Evolutionary conservation across 2,113 vertebrate genomes (phyloP).

Genomic region (Pedionomus torquatus): DNA sequence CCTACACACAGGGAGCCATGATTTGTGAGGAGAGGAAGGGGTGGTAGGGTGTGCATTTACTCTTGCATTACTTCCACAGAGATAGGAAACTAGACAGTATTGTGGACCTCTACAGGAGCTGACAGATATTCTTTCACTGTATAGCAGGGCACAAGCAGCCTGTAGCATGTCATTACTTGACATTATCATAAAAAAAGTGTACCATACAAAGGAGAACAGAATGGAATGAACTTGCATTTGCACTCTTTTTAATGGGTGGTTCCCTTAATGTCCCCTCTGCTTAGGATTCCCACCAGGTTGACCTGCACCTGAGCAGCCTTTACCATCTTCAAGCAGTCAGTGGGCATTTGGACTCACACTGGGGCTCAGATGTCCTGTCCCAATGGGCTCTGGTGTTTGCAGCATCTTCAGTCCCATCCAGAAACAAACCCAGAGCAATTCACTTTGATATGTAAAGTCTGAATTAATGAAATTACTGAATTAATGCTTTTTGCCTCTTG

Average conservation of each 20-base stretch:
- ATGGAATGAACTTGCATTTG: neutral
- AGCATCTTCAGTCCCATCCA: neutral
- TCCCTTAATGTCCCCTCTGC: neutral
- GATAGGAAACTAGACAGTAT: neutral
- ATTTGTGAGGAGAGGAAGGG: neutral
- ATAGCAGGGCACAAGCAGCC: neutral
- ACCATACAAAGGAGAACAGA: neutral
- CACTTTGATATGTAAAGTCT: slow-evolving; percentile 63
- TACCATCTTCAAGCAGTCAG: neutral
- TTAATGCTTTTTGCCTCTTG: slow-evolving; percentile 46
- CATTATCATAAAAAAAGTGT: neutral
- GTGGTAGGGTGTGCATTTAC: neutral
- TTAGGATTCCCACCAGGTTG: neutral
- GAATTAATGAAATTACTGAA: slow-evolving; percentile 63
- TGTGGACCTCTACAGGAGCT: neutral
- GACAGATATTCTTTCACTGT: neutral
- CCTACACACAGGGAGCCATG: neutral
- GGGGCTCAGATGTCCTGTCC: neutral
- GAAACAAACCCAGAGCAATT: slow-evolving; percentile 47
- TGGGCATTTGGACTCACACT: accelerated
- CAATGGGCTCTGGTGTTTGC: neutral
- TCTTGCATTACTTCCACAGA: neutral
- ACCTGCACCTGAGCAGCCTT: neutral
- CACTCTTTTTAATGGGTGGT: neutral
- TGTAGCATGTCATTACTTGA: neutral